Conservation (phyloP, 2,888 invertebrate species). For the Hesperia comma region DNA sequence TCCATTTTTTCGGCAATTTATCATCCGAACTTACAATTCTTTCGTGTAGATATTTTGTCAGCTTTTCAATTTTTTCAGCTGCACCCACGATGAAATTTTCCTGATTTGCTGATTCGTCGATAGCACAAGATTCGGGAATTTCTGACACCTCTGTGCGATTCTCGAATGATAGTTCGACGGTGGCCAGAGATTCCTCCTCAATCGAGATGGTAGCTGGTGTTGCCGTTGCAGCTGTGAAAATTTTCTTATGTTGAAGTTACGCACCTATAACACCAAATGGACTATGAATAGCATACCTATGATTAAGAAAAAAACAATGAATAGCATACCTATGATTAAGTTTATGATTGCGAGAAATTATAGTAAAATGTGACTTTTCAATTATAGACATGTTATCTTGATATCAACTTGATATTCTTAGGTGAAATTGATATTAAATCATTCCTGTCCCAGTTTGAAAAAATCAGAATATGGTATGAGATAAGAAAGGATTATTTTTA, state of each 20-base stretch:
- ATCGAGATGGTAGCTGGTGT: constrained; percentile 54
- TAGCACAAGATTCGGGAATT: constrained; percentile 50
- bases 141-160: constrained; percentile 62
- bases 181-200: constrained; percentile 53
- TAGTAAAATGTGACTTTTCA: no score
- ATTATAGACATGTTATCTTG: no score
- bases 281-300: neutral
- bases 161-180: constrained; percentile 64
- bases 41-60: constrained; percentile 72
- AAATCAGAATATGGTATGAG: no score
- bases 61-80: constrained; percentile 80
- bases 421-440: no score
- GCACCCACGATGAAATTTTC: constrained; percentile 54
- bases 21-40: constrained; percentile 49
- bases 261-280: constrained; percentile 62
- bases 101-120: constrained; percentile 57
- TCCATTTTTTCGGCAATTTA: constrained; percentile 66
- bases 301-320: no score
- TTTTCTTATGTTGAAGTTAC: constrained; percentile 67
- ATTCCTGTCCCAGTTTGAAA: no score
- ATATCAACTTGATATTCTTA: no score
- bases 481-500: no score
- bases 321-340: no score
- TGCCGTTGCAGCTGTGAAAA: constrained; percentile 70
- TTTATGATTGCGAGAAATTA: no score